Conservation (phyloP, 2,113 vertebrate species). For the mouse (Mus musculus) region GRCm39 chr7:115114001-115114500, state of each 20-base stretch:
- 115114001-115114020: conserved; percentile 85
- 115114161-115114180: conserved; percentile 82
- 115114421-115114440: conserved; percentile 68
- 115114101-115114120: conserved; percentile 88
- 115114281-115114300: conserved; percentile 72
- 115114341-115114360: conserved; percentile 75
- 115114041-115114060: conserved; percentile 88
- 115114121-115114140: conserved; percentile 87
- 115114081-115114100: conserved; percentile 80
- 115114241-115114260: conserved; percentile 77
- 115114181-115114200: conserved; percentile 84
- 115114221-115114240: conserved; percentile 82
- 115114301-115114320: conserved; percentile 76
- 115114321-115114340: conserved; percentile 77
- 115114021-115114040: conserved; percentile 88
- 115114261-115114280: conserved; percentile 81
- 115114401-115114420: conserved; percentile 72
- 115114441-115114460: conserved; percentile 60
- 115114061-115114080: conserved; percentile 88
- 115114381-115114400: conserved; percentile 77
- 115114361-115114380: conserved; percentile 65
- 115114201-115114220: conserved; percentile 84
- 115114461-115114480: conserved; percentile 53
- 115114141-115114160: conserved; percentile 86
- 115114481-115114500: conserved; percentile 68